Evolutionary conservation across 2,888 invertebrate species (phyloP), one percentile per base, ranked within the genome.

Genomic region (Platycheirus rosarum): DNA sequence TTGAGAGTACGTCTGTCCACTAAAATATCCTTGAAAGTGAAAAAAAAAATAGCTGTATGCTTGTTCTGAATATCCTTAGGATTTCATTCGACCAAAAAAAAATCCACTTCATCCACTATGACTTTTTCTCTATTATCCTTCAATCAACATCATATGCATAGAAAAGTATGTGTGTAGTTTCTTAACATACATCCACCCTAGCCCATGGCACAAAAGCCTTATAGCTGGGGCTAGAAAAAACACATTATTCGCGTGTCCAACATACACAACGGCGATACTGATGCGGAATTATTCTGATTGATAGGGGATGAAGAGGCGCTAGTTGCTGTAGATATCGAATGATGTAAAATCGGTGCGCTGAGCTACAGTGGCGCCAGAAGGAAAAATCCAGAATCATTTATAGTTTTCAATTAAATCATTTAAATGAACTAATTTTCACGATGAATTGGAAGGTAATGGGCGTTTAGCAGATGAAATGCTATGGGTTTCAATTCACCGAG

Each of bases 1-100:
- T 75, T 37, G 75, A 42, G 49, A 57, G 46, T 49, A 76, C 14
- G 70, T 68, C 65, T 76, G 77, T 82, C 63, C 77, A 73, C 77
- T 71, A 77, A 82, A 82, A 82, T 73, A 82, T 82, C 82, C 77
- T 77, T 82, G 77, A 77, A 82, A 73, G 62, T 74, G 73, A 55
- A 79, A 79, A 82, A 77, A 55, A 77, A 82, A 77, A 82, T 68
- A 77, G 71, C 66, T 70, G 16, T 66, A 55, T 63, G 62, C 18
- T 77, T 55, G 60, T 55, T 60, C 46, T 70, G 66, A 68, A 71
- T 76, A 82, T 82, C 76, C 76, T 82, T 76, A 77, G 82, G 77
- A 55, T 82, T 76, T 73, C 68, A 63, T 68, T 55, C 14, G 71
- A 51, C 11, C 8, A 32, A 8, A 32, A 14, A 32, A 26, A 2